Evolutionary conservation across 2,797 vertebrate genomes (phyloP).

Genomic region (Lateolabrax maculatus): DNA sequence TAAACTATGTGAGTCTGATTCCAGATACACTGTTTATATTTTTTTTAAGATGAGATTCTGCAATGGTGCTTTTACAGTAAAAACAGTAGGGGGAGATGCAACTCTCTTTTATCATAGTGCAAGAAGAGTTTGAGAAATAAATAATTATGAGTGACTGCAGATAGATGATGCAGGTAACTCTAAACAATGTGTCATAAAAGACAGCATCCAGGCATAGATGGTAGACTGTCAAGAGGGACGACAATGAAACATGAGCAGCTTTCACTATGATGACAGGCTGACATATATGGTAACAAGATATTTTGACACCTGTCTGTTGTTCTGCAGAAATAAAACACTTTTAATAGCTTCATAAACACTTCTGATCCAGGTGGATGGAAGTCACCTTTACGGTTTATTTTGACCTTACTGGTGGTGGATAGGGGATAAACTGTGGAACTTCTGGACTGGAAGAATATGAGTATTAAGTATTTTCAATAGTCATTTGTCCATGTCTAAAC

Average conservation of each 20-base stretch:
- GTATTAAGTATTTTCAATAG: neutral
- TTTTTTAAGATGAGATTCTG: no score
- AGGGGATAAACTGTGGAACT: neutral
- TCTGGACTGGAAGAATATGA: neutral
- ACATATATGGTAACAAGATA: slow-evolving; percentile 13
- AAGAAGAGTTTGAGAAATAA: slow-evolving; percentile 40
- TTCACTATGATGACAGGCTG: slow-evolving; percentile 30
- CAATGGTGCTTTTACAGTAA: slow-evolving; percentile 53
- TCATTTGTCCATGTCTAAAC: neutral
- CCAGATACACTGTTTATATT: no score
- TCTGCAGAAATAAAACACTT: slow-evolving; percentile 21
- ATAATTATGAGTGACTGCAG: slow-evolving; percentile 40
- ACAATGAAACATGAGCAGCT: slow-evolving; percentile 33
- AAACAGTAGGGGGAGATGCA: slow-evolving; percentile 79
- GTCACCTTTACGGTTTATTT: neutral
- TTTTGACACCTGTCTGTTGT: slow-evolving; percentile 11
- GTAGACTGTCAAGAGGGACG: slow-evolving; percentile 38
- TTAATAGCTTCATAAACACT: neutral
- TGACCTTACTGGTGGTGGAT: neutral
- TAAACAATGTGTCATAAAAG: slow-evolving; percentile 49
- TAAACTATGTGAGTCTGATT: no score
- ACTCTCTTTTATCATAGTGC: slow-evolving; percentile 59
- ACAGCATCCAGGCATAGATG: slow-evolving; percentile 34
- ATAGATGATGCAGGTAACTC: slow-evolving; percentile 40
- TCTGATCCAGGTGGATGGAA: neutral